Percentiles rank a stretch among this genome's conserved stretches.
phyloP scores from a whole-genome alignment of 1,140 invertebrate genomes.

The Andrena cerasifolii region DNA sequence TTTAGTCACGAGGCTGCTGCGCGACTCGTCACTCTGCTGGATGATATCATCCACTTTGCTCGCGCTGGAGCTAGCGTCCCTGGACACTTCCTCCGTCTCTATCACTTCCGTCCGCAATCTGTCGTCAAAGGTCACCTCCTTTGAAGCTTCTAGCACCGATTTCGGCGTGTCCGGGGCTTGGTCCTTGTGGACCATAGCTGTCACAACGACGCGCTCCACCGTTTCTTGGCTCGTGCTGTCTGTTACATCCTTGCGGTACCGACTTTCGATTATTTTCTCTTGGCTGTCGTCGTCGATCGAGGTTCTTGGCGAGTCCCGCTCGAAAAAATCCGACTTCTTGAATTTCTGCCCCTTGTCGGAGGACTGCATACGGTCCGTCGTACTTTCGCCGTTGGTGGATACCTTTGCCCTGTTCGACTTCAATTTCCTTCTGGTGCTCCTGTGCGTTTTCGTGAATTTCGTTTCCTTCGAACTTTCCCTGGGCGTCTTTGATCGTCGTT shows the following conservation, averaged over 20 bases:
- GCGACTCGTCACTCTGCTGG: constrained; percentile 70
- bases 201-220: constrained; percentile 74
- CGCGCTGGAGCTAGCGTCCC: constrained; percentile 38
- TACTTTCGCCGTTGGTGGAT: constrained; percentile 28
- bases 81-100: constrained; percentile 50
- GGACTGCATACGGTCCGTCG: constrained; percentile 23
- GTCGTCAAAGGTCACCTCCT: constrained; percentile 37
- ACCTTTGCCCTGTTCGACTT: constrained; percentile 39
- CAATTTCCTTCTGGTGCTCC: constrained; percentile 60
- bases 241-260: constrained; percentile 67
- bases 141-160: constrained; percentile 27
- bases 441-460: constrained; percentile 60
- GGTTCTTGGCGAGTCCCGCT: neutral
- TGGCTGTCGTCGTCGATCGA: constrained; percentile 41
- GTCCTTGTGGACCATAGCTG: constrained; percentile 78
- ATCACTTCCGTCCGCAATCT: constrained; percentile 40
- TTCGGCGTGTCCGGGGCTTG: constrained; percentile 73
- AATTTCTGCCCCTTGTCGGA: constrained; percentile 23
- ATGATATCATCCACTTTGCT: constrained; percentile 71
- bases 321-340: neutral
- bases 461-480: constrained; percentile 68
- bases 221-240: constrained; percentile 79
- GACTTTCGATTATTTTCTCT: constrained; percentile 37
- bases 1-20: constrained; percentile 68
- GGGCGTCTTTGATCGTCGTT: constrained; percentile 70